These are phyloP conservation scores for Stercorarius parasiticus DNA, from an alignment of 2,113 vertebrate genomes.

Conservation along the genomic window DNA sequence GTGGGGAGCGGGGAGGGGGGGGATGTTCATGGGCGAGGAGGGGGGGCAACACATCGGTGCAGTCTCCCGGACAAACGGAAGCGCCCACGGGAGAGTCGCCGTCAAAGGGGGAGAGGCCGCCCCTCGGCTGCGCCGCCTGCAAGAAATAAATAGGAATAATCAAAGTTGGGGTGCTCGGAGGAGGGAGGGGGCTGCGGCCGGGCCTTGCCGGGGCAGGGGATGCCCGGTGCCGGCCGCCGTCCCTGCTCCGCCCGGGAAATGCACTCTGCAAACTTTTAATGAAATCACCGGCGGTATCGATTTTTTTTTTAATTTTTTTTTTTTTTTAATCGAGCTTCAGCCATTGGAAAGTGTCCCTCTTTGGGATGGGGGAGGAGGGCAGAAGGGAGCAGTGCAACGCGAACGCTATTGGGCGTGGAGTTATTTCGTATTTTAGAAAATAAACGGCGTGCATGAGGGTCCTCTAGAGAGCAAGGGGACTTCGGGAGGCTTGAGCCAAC, in stretches of 20 bases:
- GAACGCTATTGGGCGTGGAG: background rate
- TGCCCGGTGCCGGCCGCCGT: background rate
- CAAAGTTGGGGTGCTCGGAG: background rate
- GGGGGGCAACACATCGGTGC: background rate
- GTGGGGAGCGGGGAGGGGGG: background rate
- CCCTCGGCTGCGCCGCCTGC: background rate
- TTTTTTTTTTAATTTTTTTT: background rate
- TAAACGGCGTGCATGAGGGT: background rate
- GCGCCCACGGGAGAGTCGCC: background rate
- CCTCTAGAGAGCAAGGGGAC: background rate
- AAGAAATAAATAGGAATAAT: background rate
- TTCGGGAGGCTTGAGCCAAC: background rate
- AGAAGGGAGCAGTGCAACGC: background rate
- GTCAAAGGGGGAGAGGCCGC: background rate
- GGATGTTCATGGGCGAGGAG: background rate
- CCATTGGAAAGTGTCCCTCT: background rate
- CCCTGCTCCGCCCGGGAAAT: background rate
- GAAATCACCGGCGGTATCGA: background rate
- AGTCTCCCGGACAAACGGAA: background rate
- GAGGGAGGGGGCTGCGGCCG: background rate
- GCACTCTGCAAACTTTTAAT: background rate
- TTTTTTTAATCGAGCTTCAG: background rate
- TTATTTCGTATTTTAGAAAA: constrained; percentile 8
- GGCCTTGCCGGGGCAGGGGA: background rate
- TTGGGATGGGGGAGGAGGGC: background rate